Evolutionary conservation across 2,888 invertebrate genomes (phyloP), one percentile per base, ranked within the genome.

Genomic region (Zaprionus lineosus): DNA sequence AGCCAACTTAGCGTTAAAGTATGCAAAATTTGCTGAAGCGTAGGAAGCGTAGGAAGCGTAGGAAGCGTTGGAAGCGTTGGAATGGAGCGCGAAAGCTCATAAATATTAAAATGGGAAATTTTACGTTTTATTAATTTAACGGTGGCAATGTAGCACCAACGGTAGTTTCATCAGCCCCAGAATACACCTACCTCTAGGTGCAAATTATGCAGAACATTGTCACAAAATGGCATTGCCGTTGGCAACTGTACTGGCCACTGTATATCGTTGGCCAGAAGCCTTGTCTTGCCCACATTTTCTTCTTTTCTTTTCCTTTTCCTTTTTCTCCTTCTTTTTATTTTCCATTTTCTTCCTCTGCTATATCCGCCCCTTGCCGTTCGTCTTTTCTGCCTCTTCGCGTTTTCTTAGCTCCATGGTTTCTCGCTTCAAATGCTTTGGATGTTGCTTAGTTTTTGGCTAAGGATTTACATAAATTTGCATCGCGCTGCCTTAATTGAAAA

Each of bases 31-130:
- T 15, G 50, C 40, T 36, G 28, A 37, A 66, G 37, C 47, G 15
- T 9, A 36, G 61, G 24, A 19, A 19, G 21, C n/a, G n/a, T n/a
- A n/a, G n/a, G n/a, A n/a, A n/a, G n/a, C n/a, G n/a, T n/a, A n/a
- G n/a, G n/a, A n/a, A n/a, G n/a, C n/a, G n/a, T n/a, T n/a, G n/a
- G n/a, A n/a, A n/a, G 44, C 33, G 43, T 37, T 36, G 58, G 34
- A 14, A 24, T 50, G 50, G 12, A 21, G 51, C 29, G 51, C 60
- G 18, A 53, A 76, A 72, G 65, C 82, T 84, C 87, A 84, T 87
- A 84, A 84, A 84, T 84, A 84, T 84, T 87, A 84, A 84, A 84
- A 84, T 84, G 84, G 70, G 61, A 71, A 86, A 87, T 84, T 86
- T 86, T 57, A 78, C 78, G 87, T 84, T 86, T 84, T 84, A 84